Base-by-base conservation (phyloP, 2,888 invertebrate species). In the Aphidoletes aphidimyza region DNA sequence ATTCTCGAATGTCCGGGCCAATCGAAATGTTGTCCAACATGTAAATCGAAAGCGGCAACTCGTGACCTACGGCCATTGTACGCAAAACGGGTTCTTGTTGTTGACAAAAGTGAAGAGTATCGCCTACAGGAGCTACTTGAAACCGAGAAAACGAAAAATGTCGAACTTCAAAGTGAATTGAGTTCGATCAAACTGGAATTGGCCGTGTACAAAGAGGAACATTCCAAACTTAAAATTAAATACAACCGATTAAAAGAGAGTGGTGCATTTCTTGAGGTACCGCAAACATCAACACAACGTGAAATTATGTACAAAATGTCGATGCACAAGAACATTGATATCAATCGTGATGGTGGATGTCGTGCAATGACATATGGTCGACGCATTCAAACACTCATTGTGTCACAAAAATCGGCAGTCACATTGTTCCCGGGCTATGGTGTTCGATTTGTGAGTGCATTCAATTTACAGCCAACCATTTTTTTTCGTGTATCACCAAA, bases 81-180 rank as follows among this genome's bases (percentile, higher is more conserved):
- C 89, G 96, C 96, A 0, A 94, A 93, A 86, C 93, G 93, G 85
- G 87, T 96, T 2, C 92, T 94, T 83, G 95, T 94, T 0, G 90
- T 95, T 0, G 98, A 98, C 88, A 96, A 94, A 0, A 91, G 93
- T 0, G 96, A 97, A 87, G 89, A 94, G 85, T 94, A 96, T 83
- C 89, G 91, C 19, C 89, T 96, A 39, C 92, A 93, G 86, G 90
- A 91, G 59, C 92, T 94, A 84, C 89, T 96, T 0, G 93, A 93
- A 3, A 88, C 87, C 3, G 91, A 92, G 5, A 92, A 92, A 36
- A 87, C 92, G 11, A 93, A 93, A 86, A 93, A 93, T 86, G 91
- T 91, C 85, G 90, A 91, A 30, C 88, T 93, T 0, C 92, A 93
- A 86, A 88, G 93, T 0, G 95, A 96, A 87, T 88, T 96, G 84